phyloP scores from a whole-genome alignment of 35 echinoderm and acorn worm genomes.

The Lytechinus pictus region DNA sequence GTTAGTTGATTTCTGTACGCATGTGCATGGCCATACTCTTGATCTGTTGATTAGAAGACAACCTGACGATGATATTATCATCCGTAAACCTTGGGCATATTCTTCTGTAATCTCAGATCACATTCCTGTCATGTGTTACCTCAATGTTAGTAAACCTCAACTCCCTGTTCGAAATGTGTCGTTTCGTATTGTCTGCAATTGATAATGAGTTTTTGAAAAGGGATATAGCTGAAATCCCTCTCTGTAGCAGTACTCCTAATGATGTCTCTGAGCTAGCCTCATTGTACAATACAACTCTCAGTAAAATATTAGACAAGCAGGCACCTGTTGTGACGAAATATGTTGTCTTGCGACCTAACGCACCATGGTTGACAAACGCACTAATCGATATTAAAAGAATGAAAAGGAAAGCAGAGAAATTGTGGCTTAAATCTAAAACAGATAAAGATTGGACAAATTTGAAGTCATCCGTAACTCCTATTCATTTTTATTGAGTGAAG shows the following conservation, averaged over 20 bases:
- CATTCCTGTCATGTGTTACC: conserved; percentile 48
- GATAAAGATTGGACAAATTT: conserved; percentile 36
- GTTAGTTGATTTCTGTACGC: no score
- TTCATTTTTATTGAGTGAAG: no score
- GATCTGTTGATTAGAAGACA: no score
- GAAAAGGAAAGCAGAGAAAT: conserved; percentile 38
- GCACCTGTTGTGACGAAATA: conserved; percentile 3
- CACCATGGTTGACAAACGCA: conserved; percentile 19
- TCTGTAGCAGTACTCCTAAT: conserved; percentile 12
- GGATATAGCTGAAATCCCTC: conserved; percentile 36
- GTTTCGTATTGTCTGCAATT: conserved; percentile 50
- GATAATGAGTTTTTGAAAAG: background rate
- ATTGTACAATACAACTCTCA: conserved; percentile 28
- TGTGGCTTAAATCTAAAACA: conserved; percentile 32
- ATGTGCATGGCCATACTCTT: no score
- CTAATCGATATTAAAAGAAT: conserved; percentile 11
- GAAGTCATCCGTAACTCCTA: no score
- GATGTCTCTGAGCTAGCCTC: conserved; percentile 33
- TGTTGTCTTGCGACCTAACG: conserved; percentile 43
- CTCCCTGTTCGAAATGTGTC: conserved; percentile 6
- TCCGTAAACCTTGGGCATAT: no score
- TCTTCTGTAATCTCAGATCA: no score
- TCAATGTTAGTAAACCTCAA: conserved; percentile 18
- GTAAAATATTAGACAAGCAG: conserved; percentile 26
- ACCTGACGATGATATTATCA: no score